phyloP scores from a whole-genome alignment of 2,113 vertebrate genomes.

The Phocoena sinus region DNA sequence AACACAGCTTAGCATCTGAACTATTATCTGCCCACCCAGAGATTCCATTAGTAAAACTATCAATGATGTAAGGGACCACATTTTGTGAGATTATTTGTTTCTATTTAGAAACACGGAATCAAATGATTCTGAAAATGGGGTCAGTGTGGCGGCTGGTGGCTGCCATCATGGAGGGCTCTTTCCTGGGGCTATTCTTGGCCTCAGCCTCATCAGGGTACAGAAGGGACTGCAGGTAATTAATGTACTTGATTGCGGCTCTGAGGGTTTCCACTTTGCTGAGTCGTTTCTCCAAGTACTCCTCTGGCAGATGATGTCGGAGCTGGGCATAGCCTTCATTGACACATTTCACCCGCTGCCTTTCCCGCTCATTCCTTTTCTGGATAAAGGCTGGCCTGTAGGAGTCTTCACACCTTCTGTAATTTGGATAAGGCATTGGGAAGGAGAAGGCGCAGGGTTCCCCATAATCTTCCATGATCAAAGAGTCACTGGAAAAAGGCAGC shows the following conservation, averaged over 20 bases:
- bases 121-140: constrained; percentile 51
- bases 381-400: constrained; percentile 81
- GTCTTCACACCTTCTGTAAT: constrained; percentile 69
- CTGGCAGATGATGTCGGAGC: constrained; percentile 82
- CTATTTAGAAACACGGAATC: neutral
- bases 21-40: neutral
- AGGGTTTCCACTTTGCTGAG: constrained; percentile 88
- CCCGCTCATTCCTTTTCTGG: constrained; percentile 84
- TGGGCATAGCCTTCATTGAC: constrained; percentile 86
- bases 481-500: constrained; percentile 74
- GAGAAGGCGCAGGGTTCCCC: constrained; percentile 69
- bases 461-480: constrained; percentile 63
- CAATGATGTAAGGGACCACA: neutral
- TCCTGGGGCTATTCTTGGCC: neutral
- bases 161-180: neutral
- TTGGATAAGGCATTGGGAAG: constrained; percentile 62
- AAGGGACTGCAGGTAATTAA: constrained; percentile 79
- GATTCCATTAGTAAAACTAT: neutral
- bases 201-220: constrained; percentile 55
- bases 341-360: constrained; percentile 84
- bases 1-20: neutral
- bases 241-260: constrained; percentile 85
- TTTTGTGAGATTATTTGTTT: neutral
- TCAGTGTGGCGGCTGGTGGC: constrained; percentile 20
- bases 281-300: constrained; percentile 81